A percentile compares a stretch with the other conserved stretches of the same genome.
Conservation (phyloP, 2,113 vertebrate genomes). For the Rynchops niger region DNA sequence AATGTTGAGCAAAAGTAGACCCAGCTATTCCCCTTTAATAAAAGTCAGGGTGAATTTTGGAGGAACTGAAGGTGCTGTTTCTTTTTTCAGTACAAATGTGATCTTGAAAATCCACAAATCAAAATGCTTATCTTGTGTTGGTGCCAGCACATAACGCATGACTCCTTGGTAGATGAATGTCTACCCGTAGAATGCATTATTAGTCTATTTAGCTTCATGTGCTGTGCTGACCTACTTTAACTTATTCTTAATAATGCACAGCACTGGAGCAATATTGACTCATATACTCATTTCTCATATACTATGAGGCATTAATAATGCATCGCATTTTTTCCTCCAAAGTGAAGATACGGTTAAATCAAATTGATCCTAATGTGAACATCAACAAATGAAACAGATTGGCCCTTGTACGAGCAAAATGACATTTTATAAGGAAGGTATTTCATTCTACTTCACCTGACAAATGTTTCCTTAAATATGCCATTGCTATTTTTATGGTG, state of each 20-base stretch:
- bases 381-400: constrained; percentile 41
- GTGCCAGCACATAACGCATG: constrained; percentile 52
- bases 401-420: neutral
- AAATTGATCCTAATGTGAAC: constrained; percentile 29
- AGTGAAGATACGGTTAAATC: constrained; percentile 56
- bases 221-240: constrained; percentile 69
- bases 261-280: constrained; percentile 46
- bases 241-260: constrained; percentile 58
- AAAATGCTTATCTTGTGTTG: constrained; percentile 67
- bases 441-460: constrained; percentile 8
- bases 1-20: neutral
- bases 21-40: neutral
- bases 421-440: neutral
- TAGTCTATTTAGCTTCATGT: constrained; percentile 51
- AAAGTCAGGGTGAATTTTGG: neutral
- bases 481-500: neutral
- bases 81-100: constrained; percentile 18
- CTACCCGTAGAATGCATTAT: constrained; percentile 52
- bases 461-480: constrained; percentile 19
- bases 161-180: constrained; percentile 66
- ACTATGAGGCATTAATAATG: constrained; percentile 56
- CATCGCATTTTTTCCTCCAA: neutral
- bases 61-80: neutral
- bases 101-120: constrained; percentile 64
- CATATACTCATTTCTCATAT: constrained; percentile 9